Percentiles rank a stretch among this genome's conserved stretches.
Conservation (phyloP, 1,140 invertebrate genomes). For the Hydropsyche tenuis region DNA sequence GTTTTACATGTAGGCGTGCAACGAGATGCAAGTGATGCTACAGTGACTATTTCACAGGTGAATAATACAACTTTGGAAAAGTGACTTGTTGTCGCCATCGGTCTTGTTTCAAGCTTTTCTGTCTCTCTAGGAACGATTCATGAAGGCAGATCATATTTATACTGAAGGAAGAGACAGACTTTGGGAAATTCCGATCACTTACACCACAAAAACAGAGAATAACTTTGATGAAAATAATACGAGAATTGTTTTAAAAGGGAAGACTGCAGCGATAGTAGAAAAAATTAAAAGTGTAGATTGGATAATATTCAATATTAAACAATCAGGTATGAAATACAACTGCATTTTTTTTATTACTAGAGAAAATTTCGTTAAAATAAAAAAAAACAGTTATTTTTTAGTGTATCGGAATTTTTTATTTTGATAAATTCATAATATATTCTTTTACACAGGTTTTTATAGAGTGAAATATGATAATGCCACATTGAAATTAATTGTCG, state of each 20-base stretch:
- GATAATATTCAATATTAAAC: slow-evolving; percentile 29
- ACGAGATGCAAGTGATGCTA: background rate
- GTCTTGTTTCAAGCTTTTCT: background rate
- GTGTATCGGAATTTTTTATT: no score
- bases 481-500: background rate
- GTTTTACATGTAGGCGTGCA: background rate
- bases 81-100: no score
- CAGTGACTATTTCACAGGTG: background rate
- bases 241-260: background rate
- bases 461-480: slow-evolving; percentile 17
- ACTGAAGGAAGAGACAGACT: background rate
- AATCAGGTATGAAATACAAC: no score
- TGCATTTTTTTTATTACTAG: no score
- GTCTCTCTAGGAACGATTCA: background rate
- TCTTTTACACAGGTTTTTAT: slow-evolving; percentile 24
- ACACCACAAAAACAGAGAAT: background rate
- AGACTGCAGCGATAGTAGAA: background rate
- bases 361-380: no score
- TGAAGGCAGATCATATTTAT: background rate
- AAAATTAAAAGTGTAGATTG: background rate
- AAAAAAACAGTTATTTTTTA: no score
- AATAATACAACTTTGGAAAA: background rate
- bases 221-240: background rate
- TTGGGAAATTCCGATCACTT: slow-evolving; percentile 17
- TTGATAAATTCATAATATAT: slow-evolving; percentile 1